Evolutionary conservation across 2,888 invertebrate species (phyloP).

Genomic region (Matsumyia berberina): DNA sequence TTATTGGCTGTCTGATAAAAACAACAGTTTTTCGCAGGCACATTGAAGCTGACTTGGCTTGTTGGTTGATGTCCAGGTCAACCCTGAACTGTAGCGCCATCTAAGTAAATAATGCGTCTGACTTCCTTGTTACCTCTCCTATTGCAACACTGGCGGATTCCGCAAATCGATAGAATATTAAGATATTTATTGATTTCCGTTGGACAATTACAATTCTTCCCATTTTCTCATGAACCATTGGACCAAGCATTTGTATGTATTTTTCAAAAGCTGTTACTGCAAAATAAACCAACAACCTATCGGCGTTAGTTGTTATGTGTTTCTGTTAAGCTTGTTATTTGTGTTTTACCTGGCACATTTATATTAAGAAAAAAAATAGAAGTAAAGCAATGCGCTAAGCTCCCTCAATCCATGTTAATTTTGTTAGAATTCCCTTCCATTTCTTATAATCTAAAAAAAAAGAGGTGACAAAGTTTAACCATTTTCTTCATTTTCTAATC

Average conservation of each 20-base stretch:
- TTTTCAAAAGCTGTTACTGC: background rate
- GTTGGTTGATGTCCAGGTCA: too few species aligned
- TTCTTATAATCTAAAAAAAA: conserved; percentile 11
- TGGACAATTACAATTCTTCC: too few species aligned
- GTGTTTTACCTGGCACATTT: conserved; percentile 56
- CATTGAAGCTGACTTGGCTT: too few species aligned
- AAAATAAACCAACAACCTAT: conserved; percentile 20
- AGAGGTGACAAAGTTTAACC: conserved; percentile 71
- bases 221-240: background rate
- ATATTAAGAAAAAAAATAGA: conserved; percentile 20
- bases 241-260: background rate
- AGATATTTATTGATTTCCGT: too few species aligned
- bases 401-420: conserved; percentile 50
- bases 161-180: too few species aligned
- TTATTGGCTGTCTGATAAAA: too few species aligned
- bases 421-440: conserved; percentile 49
- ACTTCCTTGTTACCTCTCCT: too few species aligned
- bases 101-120: too few species aligned
- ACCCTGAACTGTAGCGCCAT: too few species aligned
- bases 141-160: too few species aligned
- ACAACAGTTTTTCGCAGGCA: too few species aligned
- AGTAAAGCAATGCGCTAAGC: conserved; percentile 48
- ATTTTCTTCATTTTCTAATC: conserved; percentile 35
- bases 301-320: conserved; percentile 20
- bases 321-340: background rate